Conservation (phyloP, 2,888 invertebrate species). For the Alviniconcha strummeri region DNA sequence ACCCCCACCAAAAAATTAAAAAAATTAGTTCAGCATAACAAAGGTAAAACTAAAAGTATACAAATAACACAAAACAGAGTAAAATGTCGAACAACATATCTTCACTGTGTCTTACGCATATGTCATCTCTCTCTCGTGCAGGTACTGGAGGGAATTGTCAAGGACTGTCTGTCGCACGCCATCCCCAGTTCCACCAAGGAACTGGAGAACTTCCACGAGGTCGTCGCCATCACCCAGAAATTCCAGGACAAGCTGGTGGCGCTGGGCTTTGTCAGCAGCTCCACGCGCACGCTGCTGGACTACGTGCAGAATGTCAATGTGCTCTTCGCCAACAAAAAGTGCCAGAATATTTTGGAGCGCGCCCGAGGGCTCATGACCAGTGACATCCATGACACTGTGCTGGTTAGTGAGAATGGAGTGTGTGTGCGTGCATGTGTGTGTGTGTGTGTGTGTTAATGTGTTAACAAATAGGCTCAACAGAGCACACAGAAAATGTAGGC, state of each 20-base stretch:
- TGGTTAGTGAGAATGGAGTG: constrained; percentile 42
- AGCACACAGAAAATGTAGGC: too few species aligned
- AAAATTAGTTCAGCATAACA: too few species aligned
- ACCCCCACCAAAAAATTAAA: too few species aligned
- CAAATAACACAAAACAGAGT: too few species aligned
- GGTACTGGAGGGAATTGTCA: constrained; percentile 81
- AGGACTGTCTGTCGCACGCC: constrained; percentile 84
- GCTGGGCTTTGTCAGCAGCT: constrained; percentile 68
- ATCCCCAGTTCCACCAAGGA: constrained; percentile 86
- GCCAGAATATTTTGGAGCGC: constrained; percentile 81
- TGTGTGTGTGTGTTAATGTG: too few species aligned
- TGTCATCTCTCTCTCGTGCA: constrained; percentile 60
- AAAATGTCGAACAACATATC: too few species aligned
- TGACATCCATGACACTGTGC: constrained; percentile 83
- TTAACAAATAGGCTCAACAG: too few species aligned
- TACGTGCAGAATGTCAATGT: constrained; percentile 85
- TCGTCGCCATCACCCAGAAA: constrained; percentile 80
- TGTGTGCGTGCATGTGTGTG: too few species aligned
- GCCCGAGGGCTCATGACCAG: constrained; percentile 86
- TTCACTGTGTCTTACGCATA: neutral
- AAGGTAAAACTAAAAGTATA: too few species aligned
- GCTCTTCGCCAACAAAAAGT: constrained; percentile 85
- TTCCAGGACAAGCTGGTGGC: constrained; percentile 81
- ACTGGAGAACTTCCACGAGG: constrained; percentile 80
- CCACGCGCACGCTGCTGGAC: constrained; percentile 77